These are phyloP conservation scores for Serilophus lunatus DNA, from an alignment of 2,113 vertebrate genomes.

Conservation along the genomic window DNA sequence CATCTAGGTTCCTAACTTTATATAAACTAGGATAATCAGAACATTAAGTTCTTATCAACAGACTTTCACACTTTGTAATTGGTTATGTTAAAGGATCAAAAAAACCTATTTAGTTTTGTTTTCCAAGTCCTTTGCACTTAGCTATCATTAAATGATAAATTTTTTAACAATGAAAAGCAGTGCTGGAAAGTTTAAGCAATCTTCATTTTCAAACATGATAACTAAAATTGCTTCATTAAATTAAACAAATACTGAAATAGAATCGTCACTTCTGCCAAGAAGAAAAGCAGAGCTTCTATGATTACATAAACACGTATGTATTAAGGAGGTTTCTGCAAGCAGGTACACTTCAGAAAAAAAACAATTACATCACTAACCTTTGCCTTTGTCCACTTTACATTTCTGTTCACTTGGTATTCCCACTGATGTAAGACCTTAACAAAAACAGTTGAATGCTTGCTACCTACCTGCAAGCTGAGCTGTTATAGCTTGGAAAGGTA, in stretches of 20 bases:
- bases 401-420: background rate
- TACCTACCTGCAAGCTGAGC: conserved; percentile 89
- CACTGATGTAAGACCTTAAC: background rate
- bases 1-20: background rate
- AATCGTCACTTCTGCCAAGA: background rate
- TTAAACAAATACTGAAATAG: background rate
- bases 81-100: background rate
- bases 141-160: background rate
- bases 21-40: background rate
- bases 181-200: background rate
- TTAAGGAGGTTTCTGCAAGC: background rate
- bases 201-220: background rate
- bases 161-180: background rate
- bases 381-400: background rate
- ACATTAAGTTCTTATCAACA: background rate
- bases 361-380: background rate
- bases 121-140: background rate
- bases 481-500: conserved; percentile 89
- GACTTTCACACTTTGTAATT: background rate
- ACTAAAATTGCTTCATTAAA: background rate
- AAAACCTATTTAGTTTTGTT: background rate
- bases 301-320: background rate
- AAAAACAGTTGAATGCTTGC: background rate
- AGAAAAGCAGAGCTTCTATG: background rate
- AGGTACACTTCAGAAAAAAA: background rate